Base-by-base conservation (phyloP, 2,888 invertebrate species). In the Acanthopleura granulata region DNA sequence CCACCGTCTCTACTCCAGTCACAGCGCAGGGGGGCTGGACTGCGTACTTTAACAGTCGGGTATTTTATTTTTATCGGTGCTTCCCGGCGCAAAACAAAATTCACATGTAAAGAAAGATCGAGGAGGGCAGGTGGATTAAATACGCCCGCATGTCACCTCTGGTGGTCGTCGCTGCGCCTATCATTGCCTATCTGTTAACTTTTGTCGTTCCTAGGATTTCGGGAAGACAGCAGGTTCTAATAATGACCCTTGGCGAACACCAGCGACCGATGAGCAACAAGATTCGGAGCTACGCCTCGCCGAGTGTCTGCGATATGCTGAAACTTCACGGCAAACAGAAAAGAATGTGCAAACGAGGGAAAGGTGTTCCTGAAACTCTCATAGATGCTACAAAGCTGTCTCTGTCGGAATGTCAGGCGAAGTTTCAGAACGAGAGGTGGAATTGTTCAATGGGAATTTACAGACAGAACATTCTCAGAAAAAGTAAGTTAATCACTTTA, bases 391-490 rank as follows among this genome's bases (percentile, higher is more conserved):
- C 97, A 85, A 95, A 95, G 90, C 93, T 95, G 92, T 97, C 97
- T n/a, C 95, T 97, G 79, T 92, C 93, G 76, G 97, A 97, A 90
- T 98, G 98, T 91, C 97, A 97, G 89, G 94, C 95, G 91, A 98
- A 98, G 92, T 98, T 98, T 92, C 93, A 95, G 85, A 94, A 95
- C 91, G 93, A 97, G 84, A 93, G 97, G 86, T 98, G 98, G 98
- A 97, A 98, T 91, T 98, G 98, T 91, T 92, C 96, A 80, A 96
- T 97, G 79, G 97, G 97, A 91, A 96, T 96, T 91, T 93, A 97
- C 77, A 97, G 97, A 89, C 97, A 97, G 82, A 97, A 97, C 92
- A 96, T 98, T 87, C 96, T 97, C 78, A 96, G 97, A 91, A 94
- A 95, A 94, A 97, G 98, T 97, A 92, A 72, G 81, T 73, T 15